phyloP scores from a whole-genome alignment of 2,113 vertebrate genomes.

The Heterotis niloticus region DNA sequence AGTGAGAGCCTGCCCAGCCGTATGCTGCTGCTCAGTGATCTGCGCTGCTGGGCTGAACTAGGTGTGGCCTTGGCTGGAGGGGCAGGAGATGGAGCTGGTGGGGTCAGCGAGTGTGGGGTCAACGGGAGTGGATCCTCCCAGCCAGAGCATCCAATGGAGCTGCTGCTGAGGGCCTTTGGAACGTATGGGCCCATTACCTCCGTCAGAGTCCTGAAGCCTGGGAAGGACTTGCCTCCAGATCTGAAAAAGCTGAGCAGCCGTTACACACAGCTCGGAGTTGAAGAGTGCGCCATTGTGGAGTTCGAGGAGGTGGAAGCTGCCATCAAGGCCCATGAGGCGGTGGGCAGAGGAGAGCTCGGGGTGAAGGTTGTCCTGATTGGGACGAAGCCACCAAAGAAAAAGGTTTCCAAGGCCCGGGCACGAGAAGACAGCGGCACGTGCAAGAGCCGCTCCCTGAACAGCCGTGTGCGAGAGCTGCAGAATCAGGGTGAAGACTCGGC shows the following conservation, averaged over 20 bases:
- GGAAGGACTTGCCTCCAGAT: slow-evolving; percentile 83
- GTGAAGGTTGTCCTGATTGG: slow-evolving; percentile 87
- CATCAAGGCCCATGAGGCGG: slow-evolving; percentile 78
- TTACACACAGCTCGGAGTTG: slow-evolving; percentile 79
- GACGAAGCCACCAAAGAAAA: slow-evolving; percentile 92
- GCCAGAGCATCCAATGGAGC: slow-evolving; percentile 88
- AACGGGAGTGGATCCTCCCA: slow-evolving; percentile 53
- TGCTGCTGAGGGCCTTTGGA: slow-evolving; percentile 87
- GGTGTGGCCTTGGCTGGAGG: slow-evolving; percentile 47
- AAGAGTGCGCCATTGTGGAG: slow-evolving; percentile 89
- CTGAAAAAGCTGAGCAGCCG: slow-evolving; percentile 81
- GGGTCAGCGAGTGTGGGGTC: slow-evolving; percentile 45
- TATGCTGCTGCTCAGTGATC: slow-evolving; percentile 87
- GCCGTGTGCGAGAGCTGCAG: slow-evolving; percentile 86
- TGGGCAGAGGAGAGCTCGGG: slow-evolving; percentile 52
- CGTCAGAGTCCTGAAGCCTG: slow-evolving; percentile 83
- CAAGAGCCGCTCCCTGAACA: slow-evolving; percentile 80
- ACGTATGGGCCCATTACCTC: slow-evolving; percentile 83
- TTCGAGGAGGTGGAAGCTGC: slow-evolving; percentile 94
- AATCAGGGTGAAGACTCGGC: slow-evolving; percentile 85
- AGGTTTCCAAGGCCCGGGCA: slow-evolving; percentile 76
- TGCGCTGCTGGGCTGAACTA: slow-evolving; percentile 74
- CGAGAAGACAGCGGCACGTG: slow-evolving; percentile 65
- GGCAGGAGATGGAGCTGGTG: slow-evolving; percentile 43
- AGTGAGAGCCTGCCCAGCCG: slow-evolving; percentile 88